Evolutionary conservation across 2,888 invertebrate genomes (phyloP), one percentile per base, ranked within the genome.

Genomic region (Blastobasis lacticolella): DNA sequence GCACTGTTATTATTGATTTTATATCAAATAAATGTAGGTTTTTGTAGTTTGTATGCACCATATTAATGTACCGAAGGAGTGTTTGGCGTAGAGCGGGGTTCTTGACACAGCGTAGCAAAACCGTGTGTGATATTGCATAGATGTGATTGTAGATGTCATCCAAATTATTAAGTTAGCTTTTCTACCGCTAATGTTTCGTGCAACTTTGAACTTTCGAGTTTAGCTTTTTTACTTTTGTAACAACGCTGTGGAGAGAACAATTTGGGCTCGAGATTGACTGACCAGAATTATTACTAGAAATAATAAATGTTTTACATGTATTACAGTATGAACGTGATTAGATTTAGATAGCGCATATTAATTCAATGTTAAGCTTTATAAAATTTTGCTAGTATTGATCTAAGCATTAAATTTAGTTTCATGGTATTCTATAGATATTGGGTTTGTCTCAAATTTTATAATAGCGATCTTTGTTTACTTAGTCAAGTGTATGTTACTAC

Each of bases 251-350:
- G 54, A 77, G 62, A 76, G 83, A 81, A 81, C 73, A 66, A 46
- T 59, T 61, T 59, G 66, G 69, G 74, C 68, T 73, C 67, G 73
- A 69, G 77, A 77, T 78, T 69, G 87, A 87, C 86, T 86, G 87
- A 86, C 73, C 74, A 81, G 77, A 73, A 73, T 76, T 66, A 61
- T 64, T 66, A 67, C 69, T 78, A 78, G 69, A 66, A 75, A 67
- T 38, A 38, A 71, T 75, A 70, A 75, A 81, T 79, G 75, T 83
- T 83, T 81, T 82, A 69, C 80, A 78, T 72, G 67, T 73, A 65
- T 66, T 72, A 69, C 67, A 75, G 69, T 71, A 69, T 68, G 69
- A 69, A 67, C 67, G 64, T 68, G 65, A 66, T 69, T 82, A 81
- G 77, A 65, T 58, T 67, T 81, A 84, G 77, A 75, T 79, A 80